These are phyloP conservation scores for Orthosia incerta DNA, from an alignment of 2,888 invertebrate species.

Conservation along the genomic window DNA sequence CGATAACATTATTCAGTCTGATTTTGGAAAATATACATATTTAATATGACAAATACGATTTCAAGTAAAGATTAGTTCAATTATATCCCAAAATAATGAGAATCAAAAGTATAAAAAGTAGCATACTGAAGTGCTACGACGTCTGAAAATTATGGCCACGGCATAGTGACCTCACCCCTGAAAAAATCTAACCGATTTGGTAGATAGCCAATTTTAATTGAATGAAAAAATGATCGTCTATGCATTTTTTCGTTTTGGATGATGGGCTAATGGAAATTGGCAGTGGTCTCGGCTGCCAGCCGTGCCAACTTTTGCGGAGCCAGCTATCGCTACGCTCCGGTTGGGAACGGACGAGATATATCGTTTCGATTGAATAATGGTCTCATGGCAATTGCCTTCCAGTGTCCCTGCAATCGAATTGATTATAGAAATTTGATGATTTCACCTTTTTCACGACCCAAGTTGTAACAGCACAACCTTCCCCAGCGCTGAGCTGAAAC, in stretches of 20 bases:
- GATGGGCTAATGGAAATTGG: constrained; percentile 91
- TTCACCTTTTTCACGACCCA: constrained; percentile 37
- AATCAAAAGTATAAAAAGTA: not conserved
- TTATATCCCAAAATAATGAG: not conserved
- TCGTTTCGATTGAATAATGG: constrained; percentile 90
- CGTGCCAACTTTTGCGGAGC: constrained; percentile 90
- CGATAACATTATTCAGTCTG: constrained; percentile 38
- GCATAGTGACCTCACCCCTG: constrained; percentile 59
- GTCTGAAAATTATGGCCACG: constrained; percentile 9
- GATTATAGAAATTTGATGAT: constrained; percentile 77
- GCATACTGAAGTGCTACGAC: constrained; percentile 29
- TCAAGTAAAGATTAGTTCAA: not conserved
- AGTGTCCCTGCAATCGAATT: constrained; percentile 78
- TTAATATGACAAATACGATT: not conserved
- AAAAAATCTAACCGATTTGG: constrained; percentile 81
- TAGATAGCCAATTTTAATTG: constrained; percentile 90
- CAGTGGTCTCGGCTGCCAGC: constrained; percentile 87
- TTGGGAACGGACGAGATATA: constrained; percentile 87
- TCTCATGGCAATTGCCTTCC: constrained; percentile 85
- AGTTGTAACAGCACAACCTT: not conserved
- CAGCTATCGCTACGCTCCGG: constrained; percentile 89
- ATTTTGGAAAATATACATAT: constrained; percentile 10
- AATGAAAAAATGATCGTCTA: constrained; percentile 91
- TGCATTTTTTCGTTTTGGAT: constrained; percentile 91
- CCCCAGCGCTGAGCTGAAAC: not conserved